A percentile compares a stretch with the other conserved stretches of the same genome.
Evolutionary conservation across 2,113 vertebrate species (phyloP).

Genomic region (Manacus vitellinus): DNA sequence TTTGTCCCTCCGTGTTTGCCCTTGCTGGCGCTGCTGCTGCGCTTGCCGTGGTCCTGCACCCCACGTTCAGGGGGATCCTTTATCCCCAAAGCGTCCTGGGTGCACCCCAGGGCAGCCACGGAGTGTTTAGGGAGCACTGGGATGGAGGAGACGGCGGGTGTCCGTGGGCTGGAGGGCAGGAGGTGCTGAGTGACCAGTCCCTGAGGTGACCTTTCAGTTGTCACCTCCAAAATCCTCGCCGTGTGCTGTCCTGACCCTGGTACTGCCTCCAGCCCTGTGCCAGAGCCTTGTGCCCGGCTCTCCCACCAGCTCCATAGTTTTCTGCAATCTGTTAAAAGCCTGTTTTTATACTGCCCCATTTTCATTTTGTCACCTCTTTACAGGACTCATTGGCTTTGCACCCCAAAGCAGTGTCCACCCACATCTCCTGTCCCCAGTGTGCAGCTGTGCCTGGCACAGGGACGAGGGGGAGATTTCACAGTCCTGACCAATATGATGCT

Average conservation of each 20-base stretch:
- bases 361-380: not conserved
- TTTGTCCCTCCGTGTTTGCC: too few species aligned
- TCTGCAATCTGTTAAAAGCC: not conserved
- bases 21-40: not conserved
- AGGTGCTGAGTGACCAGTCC: not conserved
- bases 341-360: not conserved
- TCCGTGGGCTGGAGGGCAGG: not conserved
- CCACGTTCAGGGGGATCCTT: not conserved
- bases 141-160: rapidly evolving
- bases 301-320: not conserved
- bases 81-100: not conserved
- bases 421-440: rapidly evolving
- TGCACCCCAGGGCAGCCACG: not conserved
- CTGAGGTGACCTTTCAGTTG: not conserved
- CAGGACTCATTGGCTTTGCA: not conserved
- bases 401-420: not conserved
- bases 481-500: not conserved
- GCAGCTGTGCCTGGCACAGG: not conserved
- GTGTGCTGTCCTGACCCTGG: not conserved
- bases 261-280: not conserved
- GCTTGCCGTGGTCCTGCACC: rapidly evolving
- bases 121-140: not conserved
- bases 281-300: not conserved
- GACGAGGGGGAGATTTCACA: not conserved
- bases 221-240: not conserved